Evolutionary conservation across 2,888 invertebrate genomes (phyloP).

Genomic region (Yponomeuta plumbellus): DNA sequence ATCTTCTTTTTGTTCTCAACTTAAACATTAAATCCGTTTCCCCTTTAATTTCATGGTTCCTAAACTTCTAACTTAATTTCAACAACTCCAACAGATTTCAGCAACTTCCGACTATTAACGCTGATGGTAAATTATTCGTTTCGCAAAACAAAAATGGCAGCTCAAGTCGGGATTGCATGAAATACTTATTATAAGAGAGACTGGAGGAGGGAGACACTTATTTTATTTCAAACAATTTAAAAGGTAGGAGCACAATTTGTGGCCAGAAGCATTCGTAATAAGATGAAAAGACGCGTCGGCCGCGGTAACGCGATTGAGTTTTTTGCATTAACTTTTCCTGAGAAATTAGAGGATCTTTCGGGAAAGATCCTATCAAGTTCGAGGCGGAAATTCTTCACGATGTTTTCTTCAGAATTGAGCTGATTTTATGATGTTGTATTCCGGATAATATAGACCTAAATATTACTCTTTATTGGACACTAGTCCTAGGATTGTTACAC

Average conservation of each 20-base stretch:
- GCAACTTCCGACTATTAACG: not conserved
- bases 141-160: not conserved
- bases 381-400: not conserved
- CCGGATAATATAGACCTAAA: not conserved
- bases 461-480: too few relatives aligned
- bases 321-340: constrained; percentile 12
- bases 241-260: constrained; percentile 20
- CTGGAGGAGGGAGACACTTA: constrained; percentile 16
- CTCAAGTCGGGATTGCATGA: not conserved
- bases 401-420: not conserved
- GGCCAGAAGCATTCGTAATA: constrained; percentile 27
- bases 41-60: constrained; percentile 9
- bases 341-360: constrained; percentile 2
- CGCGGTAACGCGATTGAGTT: constrained; percentile 19
- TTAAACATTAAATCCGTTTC: constrained; percentile 21
- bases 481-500: too few relatives aligned
- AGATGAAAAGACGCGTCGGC: constrained; percentile 24
- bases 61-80: not conserved
- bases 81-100: constrained; percentile 1
- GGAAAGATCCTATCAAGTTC: not conserved
- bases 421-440: not conserved
- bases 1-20: not conserved
- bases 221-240: constrained; percentile 21
- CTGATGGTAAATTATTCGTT: not conserved
- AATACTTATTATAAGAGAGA: not conserved